A percentile compares a stretch with the other conserved stretches of the same genome.
phyloP scores from a whole-genome alignment of 2,888 invertebrate species.

The Nomada fabriciana region DNA sequence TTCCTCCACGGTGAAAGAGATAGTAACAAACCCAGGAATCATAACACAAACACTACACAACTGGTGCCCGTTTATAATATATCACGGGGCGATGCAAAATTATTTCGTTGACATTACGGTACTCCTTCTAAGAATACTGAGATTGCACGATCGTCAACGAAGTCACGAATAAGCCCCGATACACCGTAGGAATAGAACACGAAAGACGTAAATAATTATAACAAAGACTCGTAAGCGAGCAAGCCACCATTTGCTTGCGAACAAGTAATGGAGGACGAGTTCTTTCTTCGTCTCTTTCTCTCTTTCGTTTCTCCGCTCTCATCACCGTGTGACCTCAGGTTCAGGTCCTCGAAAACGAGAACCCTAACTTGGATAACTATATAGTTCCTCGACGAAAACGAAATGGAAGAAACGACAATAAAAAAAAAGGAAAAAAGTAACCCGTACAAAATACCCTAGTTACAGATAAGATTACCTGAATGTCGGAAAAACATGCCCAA shows the following conservation, averaged over 20 bases:
- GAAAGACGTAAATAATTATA: constrained; percentile 67
- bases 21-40: constrained; percentile 71
- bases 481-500: constrained; percentile 75
- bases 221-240: constrained; percentile 76
- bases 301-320: constrained; percentile 58
- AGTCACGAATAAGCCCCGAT: constrained; percentile 40
- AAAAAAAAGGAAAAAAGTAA: not conserved
- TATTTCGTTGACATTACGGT: constrained; percentile 64
- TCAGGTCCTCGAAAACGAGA: constrained; percentile 45
- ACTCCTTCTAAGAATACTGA: constrained; percentile 36
- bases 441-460: not conserved
- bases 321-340: constrained; percentile 68
- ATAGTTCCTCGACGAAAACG: constrained; percentile 9
- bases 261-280: constrained; percentile 82
- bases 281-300: constrained; percentile 66
- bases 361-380: constrained; percentile 1
- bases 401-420: not conserved
- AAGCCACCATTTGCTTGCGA: constrained; percentile 82
- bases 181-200: constrained; percentile 41
- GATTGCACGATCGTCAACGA: constrained; percentile 45
- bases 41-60: constrained; percentile 70
- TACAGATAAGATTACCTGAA: constrained; percentile 73
- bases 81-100: constrained; percentile 56
- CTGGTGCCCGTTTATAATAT: constrained; percentile 56
- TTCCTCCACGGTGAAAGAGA: constrained; percentile 62